Conservation (phyloP, 2,797 vertebrate genomes). For the Phoeniculus purpureus region DNA sequence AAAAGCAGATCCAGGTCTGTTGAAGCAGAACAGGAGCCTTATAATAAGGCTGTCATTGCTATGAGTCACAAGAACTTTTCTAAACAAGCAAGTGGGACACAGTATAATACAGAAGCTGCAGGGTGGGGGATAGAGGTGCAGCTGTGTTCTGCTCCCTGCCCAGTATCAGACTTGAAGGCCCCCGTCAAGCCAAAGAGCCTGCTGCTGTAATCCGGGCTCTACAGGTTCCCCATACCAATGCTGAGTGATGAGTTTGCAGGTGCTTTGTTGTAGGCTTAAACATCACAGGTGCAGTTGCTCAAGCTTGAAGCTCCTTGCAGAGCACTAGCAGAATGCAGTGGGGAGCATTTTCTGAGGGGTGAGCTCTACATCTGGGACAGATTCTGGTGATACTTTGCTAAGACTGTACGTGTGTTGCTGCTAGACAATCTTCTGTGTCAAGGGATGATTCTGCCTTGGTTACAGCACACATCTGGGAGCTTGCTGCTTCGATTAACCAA, state of each 20-base stretch:
- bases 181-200: neutral
- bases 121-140: neutral
- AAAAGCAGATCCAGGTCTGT: neutral
- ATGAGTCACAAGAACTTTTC: neutral
- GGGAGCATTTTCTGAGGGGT: neutral
- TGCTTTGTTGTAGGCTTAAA: neutral
- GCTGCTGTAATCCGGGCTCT: neutral
- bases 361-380: neutral
- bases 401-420: rapidly evolving
- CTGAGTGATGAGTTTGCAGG: neutral
- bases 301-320: neutral
- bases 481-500: neutral
- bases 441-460: neutral
- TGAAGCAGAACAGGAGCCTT: neutral
- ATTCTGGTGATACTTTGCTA: neutral
- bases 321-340: neutral
- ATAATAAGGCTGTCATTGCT: neutral
- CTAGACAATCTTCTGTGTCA: neutral
- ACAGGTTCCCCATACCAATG: rapidly evolving
- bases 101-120: neutral
- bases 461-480: neutral
- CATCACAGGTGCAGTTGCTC: neutral
- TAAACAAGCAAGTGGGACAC: neutral
- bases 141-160: neutral
- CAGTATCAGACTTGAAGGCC: neutral